Conservation (phyloP, 23 tunicate genomes). For the Aplidium turbinatum region DNA sequence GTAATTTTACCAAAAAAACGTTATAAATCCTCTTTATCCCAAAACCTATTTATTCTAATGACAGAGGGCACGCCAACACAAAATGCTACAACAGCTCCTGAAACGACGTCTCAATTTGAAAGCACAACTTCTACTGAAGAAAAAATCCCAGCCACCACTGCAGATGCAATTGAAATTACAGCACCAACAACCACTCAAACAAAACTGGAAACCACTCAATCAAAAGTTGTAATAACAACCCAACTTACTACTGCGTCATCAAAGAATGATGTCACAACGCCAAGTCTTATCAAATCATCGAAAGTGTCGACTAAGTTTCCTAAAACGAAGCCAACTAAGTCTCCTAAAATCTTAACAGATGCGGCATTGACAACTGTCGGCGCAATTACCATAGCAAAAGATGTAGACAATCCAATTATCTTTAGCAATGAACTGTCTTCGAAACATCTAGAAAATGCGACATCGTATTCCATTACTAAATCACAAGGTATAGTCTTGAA, state of each 20-base stretch:
- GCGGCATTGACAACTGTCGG: neutral
- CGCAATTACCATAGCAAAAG: neutral
- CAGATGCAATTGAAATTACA: neutral
- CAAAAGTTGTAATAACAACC: neutral
- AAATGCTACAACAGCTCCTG: no score
- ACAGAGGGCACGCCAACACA: no score
- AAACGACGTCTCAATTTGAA: no score
- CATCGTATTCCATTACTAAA: no score
- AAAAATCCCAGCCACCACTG: no score
- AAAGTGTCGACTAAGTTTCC: neutral
- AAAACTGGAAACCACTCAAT: neutral
- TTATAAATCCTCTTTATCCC: no score
- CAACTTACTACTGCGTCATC: neutral
- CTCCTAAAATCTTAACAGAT: neutral
- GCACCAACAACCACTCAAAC: neutral
- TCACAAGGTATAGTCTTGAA: no score
- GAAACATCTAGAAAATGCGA: neutral
- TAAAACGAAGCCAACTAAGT: neutral
- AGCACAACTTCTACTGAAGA: no score
- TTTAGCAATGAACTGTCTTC: neutral
- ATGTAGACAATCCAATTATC: neutral
- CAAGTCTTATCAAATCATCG: neutral
- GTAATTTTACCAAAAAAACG: no score
- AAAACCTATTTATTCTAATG: no score
- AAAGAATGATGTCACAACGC: slow-evolving; percentile 7